Conservation (phyloP, 2,797 vertebrate genomes). For the Notoglanidium macrostoma region DNA sequence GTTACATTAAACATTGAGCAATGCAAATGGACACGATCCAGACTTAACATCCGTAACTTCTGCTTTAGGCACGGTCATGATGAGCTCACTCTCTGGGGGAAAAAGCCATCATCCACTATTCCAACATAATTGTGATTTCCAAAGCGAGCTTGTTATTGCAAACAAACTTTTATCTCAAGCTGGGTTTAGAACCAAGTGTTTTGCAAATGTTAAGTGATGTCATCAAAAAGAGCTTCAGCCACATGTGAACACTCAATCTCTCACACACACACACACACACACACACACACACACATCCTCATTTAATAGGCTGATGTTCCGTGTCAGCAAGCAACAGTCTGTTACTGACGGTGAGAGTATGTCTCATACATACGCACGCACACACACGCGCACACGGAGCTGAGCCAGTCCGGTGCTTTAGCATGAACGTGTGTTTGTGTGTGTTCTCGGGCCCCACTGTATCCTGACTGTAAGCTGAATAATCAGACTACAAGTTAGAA, state of each 20-base stretch:
- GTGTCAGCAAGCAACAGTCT: constrained; percentile 9
- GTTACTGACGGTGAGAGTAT: constrained; percentile 17
- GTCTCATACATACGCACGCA: constrained; percentile 38
- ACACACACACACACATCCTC: neutral
- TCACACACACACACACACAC: neutral
- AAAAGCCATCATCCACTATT: neutral
- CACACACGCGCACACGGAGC: constrained; percentile 2
- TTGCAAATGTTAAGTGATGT: neutral
- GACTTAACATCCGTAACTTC: neutral
- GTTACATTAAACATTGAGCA: neutral
- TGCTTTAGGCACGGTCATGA: neutral
- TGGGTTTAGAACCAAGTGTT: neutral
- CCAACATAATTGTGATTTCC: neutral
- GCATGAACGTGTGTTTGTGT: constrained; percentile 7
- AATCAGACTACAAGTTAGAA: neutral
- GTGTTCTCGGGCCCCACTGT: neutral
- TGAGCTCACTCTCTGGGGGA: neutral
- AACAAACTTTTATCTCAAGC: constrained; percentile 11
- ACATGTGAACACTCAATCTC: neutral
- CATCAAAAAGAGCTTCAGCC: neutral
- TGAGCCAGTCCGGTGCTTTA: constrained; percentile 21
- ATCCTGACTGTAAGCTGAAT: neutral
- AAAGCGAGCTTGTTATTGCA: neutral
- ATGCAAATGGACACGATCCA: neutral
- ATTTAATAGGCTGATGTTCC: neutral